phyloP scores from a whole-genome alignment of 2,888 invertebrate species.

The Seira ritae region DNA sequence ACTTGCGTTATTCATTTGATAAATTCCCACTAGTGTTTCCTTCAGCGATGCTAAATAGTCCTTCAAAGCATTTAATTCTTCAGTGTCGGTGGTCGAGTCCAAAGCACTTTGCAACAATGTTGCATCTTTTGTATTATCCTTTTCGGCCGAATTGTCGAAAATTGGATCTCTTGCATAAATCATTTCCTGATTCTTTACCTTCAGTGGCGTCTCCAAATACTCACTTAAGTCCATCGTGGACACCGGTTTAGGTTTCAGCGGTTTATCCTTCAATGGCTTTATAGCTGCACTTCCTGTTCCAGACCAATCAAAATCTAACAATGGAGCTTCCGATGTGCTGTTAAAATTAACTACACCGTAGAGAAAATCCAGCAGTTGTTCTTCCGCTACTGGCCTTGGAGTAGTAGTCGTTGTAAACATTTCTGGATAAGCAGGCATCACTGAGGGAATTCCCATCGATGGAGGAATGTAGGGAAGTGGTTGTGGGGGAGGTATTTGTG shows the following conservation, averaged over 20 bases:
- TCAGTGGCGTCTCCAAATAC: slow-evolving; percentile 25
- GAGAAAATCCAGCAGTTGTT: slow-evolving; percentile 49
- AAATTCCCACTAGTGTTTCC: slow-evolving; percentile 53
- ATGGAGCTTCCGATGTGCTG: background rate
- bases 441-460: background rate
- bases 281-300: background rate
- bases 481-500: background rate
- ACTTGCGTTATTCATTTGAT: slow-evolving; percentile 60
- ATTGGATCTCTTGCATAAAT: background rate
- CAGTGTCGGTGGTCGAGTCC: background rate
- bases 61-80: slow-evolving; percentile 26
- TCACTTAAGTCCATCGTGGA: background rate
- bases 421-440: background rate
- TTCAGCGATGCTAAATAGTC: slow-evolving; percentile 49
- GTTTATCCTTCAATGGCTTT: background rate
- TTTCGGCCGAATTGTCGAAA: background rate
- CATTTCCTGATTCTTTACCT: background rate
- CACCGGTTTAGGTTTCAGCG: background rate
- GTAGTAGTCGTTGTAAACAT: slow-evolving; percentile 33
- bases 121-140: background rate
- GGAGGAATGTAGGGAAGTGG: background rate
- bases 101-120: background rate
- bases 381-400: slow-evolving; percentile 28
- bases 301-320: slow-evolving; percentile 2
- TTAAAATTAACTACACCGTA: slow-evolving; percentile 54